A percentile compares a stretch with the other conserved stretches of the same genome.
These are phyloP conservation scores for Limnephilus marmoratus DNA, from an alignment of 2,888 invertebrate genomes.

Conservation along the genomic window DNA sequence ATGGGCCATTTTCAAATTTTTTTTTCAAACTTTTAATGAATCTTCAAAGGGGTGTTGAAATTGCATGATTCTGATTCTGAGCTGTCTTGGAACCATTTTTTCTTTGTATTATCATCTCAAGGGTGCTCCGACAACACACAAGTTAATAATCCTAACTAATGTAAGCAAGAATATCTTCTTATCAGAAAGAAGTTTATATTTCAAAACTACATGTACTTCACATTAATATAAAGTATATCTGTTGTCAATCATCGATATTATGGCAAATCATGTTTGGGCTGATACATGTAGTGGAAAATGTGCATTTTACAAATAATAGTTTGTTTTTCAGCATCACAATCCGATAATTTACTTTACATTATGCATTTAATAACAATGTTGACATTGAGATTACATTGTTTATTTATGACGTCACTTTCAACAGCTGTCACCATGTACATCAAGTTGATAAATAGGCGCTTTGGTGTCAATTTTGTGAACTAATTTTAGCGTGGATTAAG, in stretches of 20 bases:
- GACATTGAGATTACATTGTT: background rate
- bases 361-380: background rate
- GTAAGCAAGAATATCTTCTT: background rate
- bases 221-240: background rate
- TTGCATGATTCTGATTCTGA: too few relatives aligned
- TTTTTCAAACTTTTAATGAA: too few relatives aligned
- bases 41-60: too few relatives aligned
- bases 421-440: background rate
- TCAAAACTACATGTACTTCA: background rate
- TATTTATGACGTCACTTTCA: background rate
- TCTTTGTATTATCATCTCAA: background rate
- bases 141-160: background rate
- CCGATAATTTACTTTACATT: background rate
- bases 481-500: background rate
- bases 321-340: background rate
- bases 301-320: background rate
- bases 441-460: background rate
- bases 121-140: background rate
- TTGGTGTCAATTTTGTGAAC: background rate
- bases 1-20: too few relatives aligned
- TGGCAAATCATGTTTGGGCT: background rate
- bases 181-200: background rate
- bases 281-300: background rate
- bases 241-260: background rate
- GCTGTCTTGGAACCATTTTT: background rate